Percentiles rank a stretch among this genome's conserved stretches.
These are phyloP conservation scores for Cosmopolites sordidus DNA, from an alignment of 2,888 invertebrate genomes.

Conservation along the genomic window DNA sequence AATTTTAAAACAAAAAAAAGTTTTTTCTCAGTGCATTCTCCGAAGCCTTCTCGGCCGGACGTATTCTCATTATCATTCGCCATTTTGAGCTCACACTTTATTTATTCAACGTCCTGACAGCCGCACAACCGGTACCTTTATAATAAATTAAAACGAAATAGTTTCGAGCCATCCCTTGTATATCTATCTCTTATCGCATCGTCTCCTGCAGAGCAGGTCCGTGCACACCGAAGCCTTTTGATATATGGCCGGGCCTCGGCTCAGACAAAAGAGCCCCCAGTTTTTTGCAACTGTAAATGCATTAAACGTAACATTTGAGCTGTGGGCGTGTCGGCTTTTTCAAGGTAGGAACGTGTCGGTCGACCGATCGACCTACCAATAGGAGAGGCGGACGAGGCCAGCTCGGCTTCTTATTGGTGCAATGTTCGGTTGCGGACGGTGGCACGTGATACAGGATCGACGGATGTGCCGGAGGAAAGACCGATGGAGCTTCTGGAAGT, in stretches of 20 bases:
- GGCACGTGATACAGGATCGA: constrained; percentile 24
- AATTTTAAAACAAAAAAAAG: too few species aligned
- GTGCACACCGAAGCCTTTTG: constrained; percentile 28
- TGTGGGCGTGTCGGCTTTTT: constrained; percentile 38
- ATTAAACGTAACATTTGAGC: constrained; percentile 45
- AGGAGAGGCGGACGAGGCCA: constrained; percentile 18
- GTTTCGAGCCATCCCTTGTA: too few species aligned
- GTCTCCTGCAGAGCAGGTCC: constrained; percentile 6
- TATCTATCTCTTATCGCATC: too few species aligned
- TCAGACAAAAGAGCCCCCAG: constrained; percentile 41
- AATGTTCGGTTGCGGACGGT: constrained; percentile 10
- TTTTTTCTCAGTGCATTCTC: too few species aligned
- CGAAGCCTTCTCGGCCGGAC: too few species aligned
- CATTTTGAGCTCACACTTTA: too few species aligned
- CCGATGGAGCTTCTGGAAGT: constrained; percentile 5
- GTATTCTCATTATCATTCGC: too few species aligned
- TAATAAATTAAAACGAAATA: too few species aligned
- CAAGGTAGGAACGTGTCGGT: constrained; percentile 42
- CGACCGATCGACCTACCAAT: constrained; percentile 34
- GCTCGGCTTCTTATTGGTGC: constrained; percentile 31
- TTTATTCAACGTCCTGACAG: too few species aligned
- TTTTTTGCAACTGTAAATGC: constrained; percentile 45
- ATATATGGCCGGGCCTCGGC: constrained; percentile 38
- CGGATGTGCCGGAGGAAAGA: constrained; percentile 23
- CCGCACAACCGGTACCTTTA: too few species aligned